Evolutionary conservation across 2,888 invertebrate genomes (phyloP).

Genomic region (Cylloceria caligata): DNA sequence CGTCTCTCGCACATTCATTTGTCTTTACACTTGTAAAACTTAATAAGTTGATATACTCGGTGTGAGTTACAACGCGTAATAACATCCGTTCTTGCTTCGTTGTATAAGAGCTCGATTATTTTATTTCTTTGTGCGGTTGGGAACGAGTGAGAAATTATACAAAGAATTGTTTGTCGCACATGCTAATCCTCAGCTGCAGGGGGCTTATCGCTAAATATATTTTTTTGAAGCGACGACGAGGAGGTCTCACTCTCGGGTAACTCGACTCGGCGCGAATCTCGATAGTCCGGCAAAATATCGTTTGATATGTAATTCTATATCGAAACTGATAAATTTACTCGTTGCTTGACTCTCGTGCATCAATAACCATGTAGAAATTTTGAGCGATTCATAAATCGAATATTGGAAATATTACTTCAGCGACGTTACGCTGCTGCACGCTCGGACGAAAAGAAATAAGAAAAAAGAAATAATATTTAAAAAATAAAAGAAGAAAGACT

Average conservation of each 20-base stretch:
- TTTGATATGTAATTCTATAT: slow-evolving; percentile 30
- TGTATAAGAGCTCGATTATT: slow-evolving; percentile 19
- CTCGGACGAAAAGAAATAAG: neutral
- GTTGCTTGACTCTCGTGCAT: neutral
- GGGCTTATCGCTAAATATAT: slow-evolving; percentile 33
- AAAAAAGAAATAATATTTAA: slow-evolving; percentile 5
- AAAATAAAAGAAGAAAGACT: slow-evolving; percentile 16
- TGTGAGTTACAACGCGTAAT: slow-evolving; percentile 22
- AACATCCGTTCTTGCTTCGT: slow-evolving; percentile 17
- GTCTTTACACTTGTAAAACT: slow-evolving; percentile 16
- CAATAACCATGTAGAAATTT: neutral
- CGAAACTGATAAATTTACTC: slow-evolving; percentile 10
- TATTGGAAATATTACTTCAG: slow-evolving; percentile 14
- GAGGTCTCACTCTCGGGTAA: slow-evolving; percentile 14
- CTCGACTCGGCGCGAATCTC: slow-evolving; percentile 25
- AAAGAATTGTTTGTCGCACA: slow-evolving; percentile 20
- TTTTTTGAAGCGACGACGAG: slow-evolving; percentile 20
- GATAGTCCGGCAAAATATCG: slow-evolving; percentile 31
- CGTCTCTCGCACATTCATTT: slow-evolving; percentile 18
- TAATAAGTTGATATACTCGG: neutral
- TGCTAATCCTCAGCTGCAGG: slow-evolving; percentile 29
- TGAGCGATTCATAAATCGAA: slow-evolving; percentile 13
- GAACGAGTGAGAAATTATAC: slow-evolving; percentile 13
- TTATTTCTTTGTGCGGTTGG: neutral
- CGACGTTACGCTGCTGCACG: neutral